A percentile compares a stretch with the other conserved stretches of the same genome.
phyloP scores from a whole-genome alignment of 1,140 invertebrate species.

The Magallana gigas region DNA sequence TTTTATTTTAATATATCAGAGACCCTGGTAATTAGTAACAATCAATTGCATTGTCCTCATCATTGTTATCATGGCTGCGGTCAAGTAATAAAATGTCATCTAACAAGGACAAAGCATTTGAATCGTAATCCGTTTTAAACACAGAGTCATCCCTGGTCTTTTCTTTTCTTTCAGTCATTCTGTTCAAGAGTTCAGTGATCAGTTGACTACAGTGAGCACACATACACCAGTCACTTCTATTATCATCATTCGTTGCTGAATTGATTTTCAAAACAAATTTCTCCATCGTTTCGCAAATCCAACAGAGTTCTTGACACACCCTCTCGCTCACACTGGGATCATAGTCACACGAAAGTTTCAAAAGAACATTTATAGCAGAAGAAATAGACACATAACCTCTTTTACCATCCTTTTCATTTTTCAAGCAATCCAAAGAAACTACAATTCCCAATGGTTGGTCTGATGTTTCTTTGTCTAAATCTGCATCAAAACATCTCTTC shows the following conservation, averaged over 20 bases:
- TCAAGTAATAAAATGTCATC: constrained; percentile 18
- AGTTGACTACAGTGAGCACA: not conserved
- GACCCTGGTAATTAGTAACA: not conserved
- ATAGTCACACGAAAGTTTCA: constrained; percentile 12
- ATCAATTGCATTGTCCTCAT: constrained; percentile 14
- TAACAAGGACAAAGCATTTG: not conserved
- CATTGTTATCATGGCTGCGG: not conserved
- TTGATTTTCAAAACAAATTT: not conserved
- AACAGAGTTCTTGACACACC: not conserved
- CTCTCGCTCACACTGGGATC: constrained; percentile 8
- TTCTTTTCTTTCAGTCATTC: not conserved
- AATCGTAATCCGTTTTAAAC: not conserved
- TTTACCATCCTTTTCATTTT: not conserved
- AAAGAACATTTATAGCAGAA: not conserved
- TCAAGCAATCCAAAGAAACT: not conserved
- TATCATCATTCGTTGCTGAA: not conserved
- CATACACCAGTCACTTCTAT: not conserved
- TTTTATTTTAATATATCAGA: not conserved
- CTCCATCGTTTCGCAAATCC: not conserved
- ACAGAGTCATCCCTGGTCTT: not conserved
- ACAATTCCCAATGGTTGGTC: not conserved
- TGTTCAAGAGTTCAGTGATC: not conserved
- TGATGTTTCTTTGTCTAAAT: not conserved
- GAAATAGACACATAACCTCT: not conserved
- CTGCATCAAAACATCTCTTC: not conserved